These are phyloP conservation scores for Euura saliciscinereae DNA, from an alignment of 1,140 invertebrate species.

Conservation along the genomic window DNA sequence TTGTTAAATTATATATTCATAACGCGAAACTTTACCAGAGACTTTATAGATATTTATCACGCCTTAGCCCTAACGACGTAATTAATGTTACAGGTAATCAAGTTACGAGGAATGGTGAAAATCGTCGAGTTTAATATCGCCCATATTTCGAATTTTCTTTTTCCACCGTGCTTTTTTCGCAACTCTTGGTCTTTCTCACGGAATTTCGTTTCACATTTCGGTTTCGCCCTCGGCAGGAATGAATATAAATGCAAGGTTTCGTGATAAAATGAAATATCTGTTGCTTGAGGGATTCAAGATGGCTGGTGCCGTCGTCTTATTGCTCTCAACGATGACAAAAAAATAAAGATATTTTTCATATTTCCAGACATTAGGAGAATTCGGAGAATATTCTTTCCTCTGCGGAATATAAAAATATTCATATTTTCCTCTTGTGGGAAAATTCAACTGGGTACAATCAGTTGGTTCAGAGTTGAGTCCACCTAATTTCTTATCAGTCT, in stretches of 20 bases:
- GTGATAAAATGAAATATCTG: slow-evolving; percentile 1
- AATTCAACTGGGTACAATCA: not conserved
- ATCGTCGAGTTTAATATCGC: not conserved
- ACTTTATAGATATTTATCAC: too few species aligned
- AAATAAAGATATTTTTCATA: too few species aligned
- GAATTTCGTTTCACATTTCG: too few species aligned
- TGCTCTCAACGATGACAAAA: not conserved
- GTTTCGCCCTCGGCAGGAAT: not conserved
- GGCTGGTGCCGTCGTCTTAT: not conserved
- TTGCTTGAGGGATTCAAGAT: not conserved
- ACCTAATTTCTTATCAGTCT: not conserved
- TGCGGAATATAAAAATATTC: not conserved
- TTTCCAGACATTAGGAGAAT: too few species aligned
- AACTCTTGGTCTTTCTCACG: too few species aligned
- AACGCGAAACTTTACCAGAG: too few species aligned
- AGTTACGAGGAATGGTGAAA: not conserved
- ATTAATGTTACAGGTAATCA: not conserved
- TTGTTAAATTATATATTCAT: too few species aligned
- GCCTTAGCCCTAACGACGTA: not conserved
- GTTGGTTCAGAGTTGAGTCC: too few species aligned
- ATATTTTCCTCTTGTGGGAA: too few species aligned
- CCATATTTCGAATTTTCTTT: too few species aligned
- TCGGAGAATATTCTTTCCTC: too few species aligned
- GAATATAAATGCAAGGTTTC: not conserved
- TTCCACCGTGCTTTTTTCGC: too few species aligned